Conservation (phyloP, 2,797 vertebrate species). For the Stomatorhinus walkeri region DNA sequence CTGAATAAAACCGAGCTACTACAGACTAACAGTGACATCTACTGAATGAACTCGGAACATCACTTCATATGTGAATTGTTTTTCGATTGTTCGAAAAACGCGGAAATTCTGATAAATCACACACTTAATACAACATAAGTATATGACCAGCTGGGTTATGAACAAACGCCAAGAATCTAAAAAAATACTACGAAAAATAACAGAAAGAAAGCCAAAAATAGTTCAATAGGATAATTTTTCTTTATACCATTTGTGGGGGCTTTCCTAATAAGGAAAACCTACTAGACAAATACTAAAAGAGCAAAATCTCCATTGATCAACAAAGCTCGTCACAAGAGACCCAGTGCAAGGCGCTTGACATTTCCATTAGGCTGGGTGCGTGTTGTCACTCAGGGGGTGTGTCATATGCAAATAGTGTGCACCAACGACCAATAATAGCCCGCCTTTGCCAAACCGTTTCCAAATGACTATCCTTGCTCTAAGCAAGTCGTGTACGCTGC, state of each 20-base stretch:
- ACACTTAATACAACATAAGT: not conserved
- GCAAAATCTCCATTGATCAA: not conserved
- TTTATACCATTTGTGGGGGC: not conserved
- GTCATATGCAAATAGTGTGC: not conserved
- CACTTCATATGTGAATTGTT: not conserved
- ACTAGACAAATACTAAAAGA: conserved; percentile 11
- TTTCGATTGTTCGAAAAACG: not conserved
- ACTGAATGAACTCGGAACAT: not conserved
- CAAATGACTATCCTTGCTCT: not conserved
- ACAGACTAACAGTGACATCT: not conserved
- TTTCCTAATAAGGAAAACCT: not conserved
- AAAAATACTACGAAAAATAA: too few species aligned
- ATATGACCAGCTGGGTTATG: too few species aligned
- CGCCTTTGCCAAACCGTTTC: not conserved
- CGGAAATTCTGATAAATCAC: not conserved
- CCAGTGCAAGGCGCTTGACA: not conserved
- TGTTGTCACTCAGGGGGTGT: not conserved
- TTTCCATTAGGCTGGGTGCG: not conserved
- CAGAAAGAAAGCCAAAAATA: too few species aligned
- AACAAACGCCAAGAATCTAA: too few species aligned
- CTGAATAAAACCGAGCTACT: not conserved
- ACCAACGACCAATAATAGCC: not conserved
- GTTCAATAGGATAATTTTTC: too few species aligned
- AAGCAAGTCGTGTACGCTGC: not conserved
- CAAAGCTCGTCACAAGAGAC: rapidly evolving